Evolutionary conservation across 2,113 vertebrate species (phyloP), one percentile per base, ranked within the genome.

Genomic region (Anhinga rufa): DNA sequence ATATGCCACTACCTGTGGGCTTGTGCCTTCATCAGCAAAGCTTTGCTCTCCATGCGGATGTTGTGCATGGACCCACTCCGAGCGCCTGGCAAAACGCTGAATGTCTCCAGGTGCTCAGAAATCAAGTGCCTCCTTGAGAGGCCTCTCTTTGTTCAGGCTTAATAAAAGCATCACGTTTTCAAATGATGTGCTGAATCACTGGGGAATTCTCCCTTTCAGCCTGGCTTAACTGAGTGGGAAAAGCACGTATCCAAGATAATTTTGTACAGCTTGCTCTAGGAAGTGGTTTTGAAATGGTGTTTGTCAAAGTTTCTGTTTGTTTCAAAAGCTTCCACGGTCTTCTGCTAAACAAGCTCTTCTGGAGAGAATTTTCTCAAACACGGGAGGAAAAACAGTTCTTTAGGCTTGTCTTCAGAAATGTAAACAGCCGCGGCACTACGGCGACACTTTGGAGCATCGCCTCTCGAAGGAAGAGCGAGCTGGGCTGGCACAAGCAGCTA

Each of bases 401-500:
- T 16, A 36, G 68, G 40, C 42, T 58, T n/a, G 11, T 52, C 68
- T 74, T 55, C 70, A 78, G 85, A 44, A 91, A 62, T 12, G 48
- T 55, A 51, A 88, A 81, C 42, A 49, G 75, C 38, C 7, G 1
- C 9, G 4, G 86, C 17, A 16, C 55, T 57, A 29, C 32, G 10
- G 66, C 26, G 2, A 68, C 13, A 10, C 78, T 79, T 66, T 6
- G 76, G 76, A 87, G 66, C 61, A 20, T 81, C 18, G 32, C 64
- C n/a, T 83, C 81, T 84, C 4, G 5, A 65, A 58, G 62, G 54
- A 22, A 48, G 81, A 64, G 81, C 3, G n/a, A 80, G 80, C 58
- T 55, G 62, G 46, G 86, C 61, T 93, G 91, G 64, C 88, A 82
- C 88, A 90, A 82, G 94, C 92, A 90, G 75, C 68, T 65, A 72